phyloP scores from a whole-genome alignment of 2,113 vertebrate genomes.

The Sylvilagus bachmani region DNA sequence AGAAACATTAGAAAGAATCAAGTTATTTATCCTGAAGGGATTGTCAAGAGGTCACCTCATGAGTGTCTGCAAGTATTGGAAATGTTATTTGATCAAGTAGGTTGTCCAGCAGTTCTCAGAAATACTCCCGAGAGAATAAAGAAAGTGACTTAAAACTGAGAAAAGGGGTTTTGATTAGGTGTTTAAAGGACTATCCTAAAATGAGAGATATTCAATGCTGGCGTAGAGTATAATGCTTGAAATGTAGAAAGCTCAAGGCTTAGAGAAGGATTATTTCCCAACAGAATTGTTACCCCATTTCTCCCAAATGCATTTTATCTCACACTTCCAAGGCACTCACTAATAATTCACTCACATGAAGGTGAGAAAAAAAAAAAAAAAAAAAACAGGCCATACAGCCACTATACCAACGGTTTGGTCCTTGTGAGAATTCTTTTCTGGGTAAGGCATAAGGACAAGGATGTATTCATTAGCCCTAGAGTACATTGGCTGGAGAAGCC shows the following conservation, averaged over 20 bases:
- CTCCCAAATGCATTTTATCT: background rate
- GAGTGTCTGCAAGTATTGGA: background rate
- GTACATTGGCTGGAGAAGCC: background rate
- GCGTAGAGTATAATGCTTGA: background rate
- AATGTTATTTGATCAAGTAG: constrained; percentile 29
- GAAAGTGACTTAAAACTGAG: background rate
- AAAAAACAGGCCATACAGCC: background rate
- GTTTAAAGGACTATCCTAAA: background rate
- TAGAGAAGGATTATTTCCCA: background rate
- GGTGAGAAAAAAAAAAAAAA: background rate
- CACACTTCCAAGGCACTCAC: background rate
- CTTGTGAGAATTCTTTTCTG: background rate
- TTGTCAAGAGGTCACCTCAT: background rate
- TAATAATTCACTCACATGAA: background rate
- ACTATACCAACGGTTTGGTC: background rate
- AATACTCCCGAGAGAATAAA: background rate
- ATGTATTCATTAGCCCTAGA: background rate
- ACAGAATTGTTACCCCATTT: background rate
- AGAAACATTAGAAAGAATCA: constrained; percentile 14
- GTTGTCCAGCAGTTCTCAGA: background rate
- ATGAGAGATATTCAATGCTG: background rate
- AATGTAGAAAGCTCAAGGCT: background rate
- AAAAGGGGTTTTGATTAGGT: background rate
- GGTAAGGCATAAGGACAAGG: background rate
- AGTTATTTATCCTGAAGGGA: constrained; percentile 48